Evolutionary conservation across 2,797 vertebrate genomes (phyloP).

Genomic region (Adrianichthys oophorus): DNA sequence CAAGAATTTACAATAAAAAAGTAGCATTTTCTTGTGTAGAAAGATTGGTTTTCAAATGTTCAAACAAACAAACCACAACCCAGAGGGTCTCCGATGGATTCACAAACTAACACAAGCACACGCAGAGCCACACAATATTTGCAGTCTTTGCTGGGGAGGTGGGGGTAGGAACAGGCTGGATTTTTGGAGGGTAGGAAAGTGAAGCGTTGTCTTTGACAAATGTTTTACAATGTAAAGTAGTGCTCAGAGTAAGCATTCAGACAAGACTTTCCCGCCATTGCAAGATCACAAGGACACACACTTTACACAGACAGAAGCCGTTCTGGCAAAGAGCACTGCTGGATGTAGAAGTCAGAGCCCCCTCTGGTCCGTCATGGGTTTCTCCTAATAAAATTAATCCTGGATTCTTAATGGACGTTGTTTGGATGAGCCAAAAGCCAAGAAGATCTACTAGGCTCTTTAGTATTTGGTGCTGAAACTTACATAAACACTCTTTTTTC

Average conservation of each 20-base stretch:
- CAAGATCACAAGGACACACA: slow-evolving; percentile 59
- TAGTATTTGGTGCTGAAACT: slow-evolving; percentile 67
- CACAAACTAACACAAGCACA: slow-evolving; percentile 52
- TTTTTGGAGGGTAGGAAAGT: slow-evolving; percentile 20
- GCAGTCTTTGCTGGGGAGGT: slow-evolving; percentile 10
- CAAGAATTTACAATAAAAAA: slow-evolving; percentile 75
- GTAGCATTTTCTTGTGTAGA: slow-evolving; percentile 55
- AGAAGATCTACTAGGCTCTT: slow-evolving; percentile 56
- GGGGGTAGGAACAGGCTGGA: neutral
- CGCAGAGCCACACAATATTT: slow-evolving; percentile 21
- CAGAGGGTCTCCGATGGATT: slow-evolving; percentile 30
- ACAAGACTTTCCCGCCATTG: slow-evolving; percentile 29
- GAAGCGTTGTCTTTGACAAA: slow-evolving; percentile 44
- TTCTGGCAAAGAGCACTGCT: slow-evolving; percentile 37
- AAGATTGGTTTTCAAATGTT: slow-evolving; percentile 53
- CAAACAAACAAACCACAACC: slow-evolving; percentile 51
- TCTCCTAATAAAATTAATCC: slow-evolving; percentile 27
- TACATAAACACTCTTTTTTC: slow-evolving; percentile 63
- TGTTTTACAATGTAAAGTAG: slow-evolving; percentile 47
- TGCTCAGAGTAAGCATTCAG: slow-evolving; percentile 36
- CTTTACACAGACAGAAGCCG: slow-evolving; percentile 48
- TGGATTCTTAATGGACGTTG: slow-evolving; percentile 17
- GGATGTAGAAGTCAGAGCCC: slow-evolving; percentile 37
- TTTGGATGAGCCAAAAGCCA: slow-evolving; percentile 54
- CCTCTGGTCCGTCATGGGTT: slow-evolving; percentile 18